phyloP scores from a whole-genome alignment of 2,888 invertebrate species.

The Chaetogeoica ovagalla region DNA sequence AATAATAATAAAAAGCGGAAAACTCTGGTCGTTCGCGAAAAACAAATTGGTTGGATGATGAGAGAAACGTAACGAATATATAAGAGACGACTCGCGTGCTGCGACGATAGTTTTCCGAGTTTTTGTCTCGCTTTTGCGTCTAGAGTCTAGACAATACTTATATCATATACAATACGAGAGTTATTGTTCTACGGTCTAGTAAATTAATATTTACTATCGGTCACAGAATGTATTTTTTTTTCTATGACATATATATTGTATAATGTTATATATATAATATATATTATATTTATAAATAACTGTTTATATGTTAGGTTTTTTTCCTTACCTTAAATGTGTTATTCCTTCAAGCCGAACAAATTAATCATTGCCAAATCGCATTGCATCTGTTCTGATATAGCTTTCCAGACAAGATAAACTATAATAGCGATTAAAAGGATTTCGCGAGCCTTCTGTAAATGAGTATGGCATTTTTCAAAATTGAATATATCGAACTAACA shows the following conservation, averaged over 20 bases:
- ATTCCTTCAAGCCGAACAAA: not conserved
- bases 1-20: not conserved
- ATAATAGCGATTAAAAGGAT: not conserved
- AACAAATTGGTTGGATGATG: not conserved
- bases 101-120: not conserved
- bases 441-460: not conserved
- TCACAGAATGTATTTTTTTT: not conserved
- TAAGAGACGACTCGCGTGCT: not conserved
- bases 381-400: not conserved
- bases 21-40: constrained; percentile 5
- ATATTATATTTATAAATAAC: too few species aligned
- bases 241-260: too few species aligned
- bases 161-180: not conserved
- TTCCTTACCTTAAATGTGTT: not conserved
- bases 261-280: too few species aligned
- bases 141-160: constrained; percentile 19
- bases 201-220: constrained; percentile 10
- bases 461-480: not conserved
- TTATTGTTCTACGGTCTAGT: constrained; percentile 21
- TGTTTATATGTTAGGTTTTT: not conserved
- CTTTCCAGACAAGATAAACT: not conserved
- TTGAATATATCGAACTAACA: constrained; percentile 1
- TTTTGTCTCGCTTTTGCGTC: constrained; percentile 3
- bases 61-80: not conserved
- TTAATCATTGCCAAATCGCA: not conserved